Evolutionary conservation across 2,113 vertebrate species (phyloP).

Genomic region (Tor tambroides): DNA sequence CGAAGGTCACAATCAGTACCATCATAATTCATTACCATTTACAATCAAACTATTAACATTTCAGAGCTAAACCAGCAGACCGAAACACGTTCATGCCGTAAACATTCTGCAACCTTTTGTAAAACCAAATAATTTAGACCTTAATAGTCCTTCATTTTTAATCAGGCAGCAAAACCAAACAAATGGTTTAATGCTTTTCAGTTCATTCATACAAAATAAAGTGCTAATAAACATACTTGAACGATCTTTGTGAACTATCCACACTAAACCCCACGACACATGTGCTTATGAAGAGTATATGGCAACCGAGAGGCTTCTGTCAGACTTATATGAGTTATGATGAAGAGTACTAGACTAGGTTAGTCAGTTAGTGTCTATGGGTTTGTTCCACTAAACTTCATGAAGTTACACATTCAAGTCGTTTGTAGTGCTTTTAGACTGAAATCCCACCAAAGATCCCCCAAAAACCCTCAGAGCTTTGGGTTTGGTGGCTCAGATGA

Average conservation of each 20-base stretch:
- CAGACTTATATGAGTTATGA: not conserved
- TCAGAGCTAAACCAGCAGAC: not conserved
- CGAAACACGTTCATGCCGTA: not conserved
- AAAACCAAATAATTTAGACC: not conserved
- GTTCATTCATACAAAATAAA: constrained; percentile 66
- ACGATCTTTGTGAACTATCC: constrained; percentile 41
- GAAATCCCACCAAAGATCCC: not conserved
- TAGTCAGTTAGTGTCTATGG: not conserved
- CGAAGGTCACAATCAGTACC: not conserved
- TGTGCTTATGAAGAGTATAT: not conserved
- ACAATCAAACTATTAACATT: not conserved
- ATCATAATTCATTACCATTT: not conserved
- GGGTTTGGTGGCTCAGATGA: not conserved
- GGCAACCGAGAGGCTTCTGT: not conserved
- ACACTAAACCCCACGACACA: not conserved
- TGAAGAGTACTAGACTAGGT: constrained; percentile 11
- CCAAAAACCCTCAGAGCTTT: not conserved
- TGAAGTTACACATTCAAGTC: constrained; percentile 48
- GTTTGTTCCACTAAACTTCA: constrained; percentile 16
- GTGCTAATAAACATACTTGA: constrained; percentile 71
- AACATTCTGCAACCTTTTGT: constrained; percentile 5
- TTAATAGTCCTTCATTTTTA: not conserved
- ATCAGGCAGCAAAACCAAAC: not conserved
- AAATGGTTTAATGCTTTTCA: constrained; percentile 6
- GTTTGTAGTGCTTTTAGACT: constrained; percentile 46